Percentiles rank a stretch among this genome's conserved stretches.
These are phyloP conservation scores for Balaenoptera acutorostrata DNA, from an alignment of 2,113 vertebrate genomes.

Conservation along the genomic window DNA sequence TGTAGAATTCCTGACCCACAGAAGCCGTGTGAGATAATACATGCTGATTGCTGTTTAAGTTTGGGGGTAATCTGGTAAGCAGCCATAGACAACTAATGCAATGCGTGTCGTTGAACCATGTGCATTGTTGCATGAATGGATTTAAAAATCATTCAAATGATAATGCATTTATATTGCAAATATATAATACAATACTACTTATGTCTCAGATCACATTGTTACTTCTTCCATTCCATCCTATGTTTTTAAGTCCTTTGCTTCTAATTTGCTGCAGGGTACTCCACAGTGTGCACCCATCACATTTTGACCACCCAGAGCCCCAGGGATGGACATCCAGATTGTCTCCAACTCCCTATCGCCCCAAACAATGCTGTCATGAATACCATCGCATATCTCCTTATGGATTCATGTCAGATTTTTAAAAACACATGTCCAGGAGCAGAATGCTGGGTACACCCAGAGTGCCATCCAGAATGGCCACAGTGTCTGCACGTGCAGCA, in stretches of 20 bases:
- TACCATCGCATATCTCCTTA: background rate
- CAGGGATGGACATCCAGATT: background rate
- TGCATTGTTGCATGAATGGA: background rate
- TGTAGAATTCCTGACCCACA: background rate
- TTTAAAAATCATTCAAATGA: background rate
- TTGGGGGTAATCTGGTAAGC: background rate
- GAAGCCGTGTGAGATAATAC: background rate
- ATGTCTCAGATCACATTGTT: background rate
- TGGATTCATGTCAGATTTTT: background rate
- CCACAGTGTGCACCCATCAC: background rate
- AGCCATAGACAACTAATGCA: background rate
- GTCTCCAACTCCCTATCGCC: background rate
- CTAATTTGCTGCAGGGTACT: background rate
- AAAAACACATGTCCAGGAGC: background rate
- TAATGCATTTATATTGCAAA: background rate
- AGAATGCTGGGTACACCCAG: background rate
- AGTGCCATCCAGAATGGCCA: background rate
- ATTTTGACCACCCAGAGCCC: background rate
- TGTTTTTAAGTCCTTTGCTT: background rate
- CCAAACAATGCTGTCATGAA: background rate
- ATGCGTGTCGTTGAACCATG: background rate
- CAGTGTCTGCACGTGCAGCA: background rate
- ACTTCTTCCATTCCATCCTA: background rate
- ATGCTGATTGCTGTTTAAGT: background rate
- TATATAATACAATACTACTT: background rate